Evolutionary conservation across 2,888 invertebrate species (phyloP), one percentile per base, ranked within the genome.

Genomic region (Lobophora halterata): DNA sequence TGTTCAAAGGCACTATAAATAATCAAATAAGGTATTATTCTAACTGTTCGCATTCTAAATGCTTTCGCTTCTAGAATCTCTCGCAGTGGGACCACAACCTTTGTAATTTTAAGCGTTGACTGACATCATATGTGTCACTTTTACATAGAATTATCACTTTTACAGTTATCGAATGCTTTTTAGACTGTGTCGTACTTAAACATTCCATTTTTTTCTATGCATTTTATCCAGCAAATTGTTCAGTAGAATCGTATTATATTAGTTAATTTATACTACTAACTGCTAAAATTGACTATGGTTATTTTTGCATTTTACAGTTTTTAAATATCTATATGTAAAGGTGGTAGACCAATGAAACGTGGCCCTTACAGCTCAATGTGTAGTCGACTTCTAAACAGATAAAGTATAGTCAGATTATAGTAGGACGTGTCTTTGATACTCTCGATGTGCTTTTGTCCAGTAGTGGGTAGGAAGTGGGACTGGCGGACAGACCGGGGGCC

Each of bases 101-200:
- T 39, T 55, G 49, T 68, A 61, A 68, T 54, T 64, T 64, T 73
- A 81, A 79, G 72, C 66, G 65, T 79, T 71, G 82, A 83, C 81
- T 80, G 81, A 80, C 73, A 65, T 72, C 73, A 71, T 72, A 69
- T 64, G 68, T 74, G 75, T 77, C 77, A 69, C 69, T 63, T 62
- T 57, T 67, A 65, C 51, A 55, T 61, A 55, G 40, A 56, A 46
- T 55, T 66, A 61, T 62, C 64, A 67, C 61, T 49, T 58, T 65
- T 63, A 52, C 46, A 36, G 35, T 44, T 42, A 73, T 70, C 66
- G 65, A 68, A 71, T 56, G 81, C 80, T 80, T 82, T 58, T 66
- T 79, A 82, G 79, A 82, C 79, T 82, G n/a, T n/a, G 75, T 77
- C 64, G 83, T 86, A 85, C 81, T 83, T 85, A 81, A 79, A 82